Evolutionary conservation across 2,888 invertebrate species (phyloP), one percentile per base, ranked within the genome.

Genomic region (Eupithecia pulchellata): DNA sequence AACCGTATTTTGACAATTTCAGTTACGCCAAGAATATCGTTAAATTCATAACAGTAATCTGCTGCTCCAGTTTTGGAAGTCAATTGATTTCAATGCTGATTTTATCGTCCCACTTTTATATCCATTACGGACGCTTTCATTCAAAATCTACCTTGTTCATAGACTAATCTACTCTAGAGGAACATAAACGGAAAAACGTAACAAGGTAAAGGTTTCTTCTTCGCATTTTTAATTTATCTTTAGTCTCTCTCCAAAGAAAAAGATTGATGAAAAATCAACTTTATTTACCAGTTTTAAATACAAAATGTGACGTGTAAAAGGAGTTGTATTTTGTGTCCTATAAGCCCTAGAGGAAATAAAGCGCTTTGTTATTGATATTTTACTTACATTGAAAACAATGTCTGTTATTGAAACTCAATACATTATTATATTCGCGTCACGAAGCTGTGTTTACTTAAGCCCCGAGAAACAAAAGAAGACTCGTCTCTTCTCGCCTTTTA

Each of bases 41-140:
- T 52, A 52, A n/a, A 52, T 52, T 52, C 25, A 13, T 52, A 52
- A 52, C 52, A 25, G 52, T 52, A 9, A 52, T 52, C 25, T 20
- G 20, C 13, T 25, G 52, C 11, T 52, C 52, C 52, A 25, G 25
- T 52, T 52, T 25, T 25, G 11, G 9, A n/a, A 36, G 9, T 63
- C 39, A 42, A 62, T 62, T 20, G 36, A 20, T 62, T 20, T 42
- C 29, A 4, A 42, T 42, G 27, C 25, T 39, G 25, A n/a, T 52
- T 52, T 52, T 61, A 29, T 34, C 64, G 69, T 29, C 60, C 58
- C 29, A 47, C 42, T 69, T 64, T 17, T 27, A 8, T n/a, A 36
- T 61, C 25, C 14, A 62, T 6, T 30, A 25, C 52, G 20, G 25
- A 52, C 52, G 52, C 52, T 20, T 47, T 52, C 25, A 52, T 20